Conservation (phyloP, 2,797 vertebrate species). For the Kryptopterus vitreolus region DNA sequence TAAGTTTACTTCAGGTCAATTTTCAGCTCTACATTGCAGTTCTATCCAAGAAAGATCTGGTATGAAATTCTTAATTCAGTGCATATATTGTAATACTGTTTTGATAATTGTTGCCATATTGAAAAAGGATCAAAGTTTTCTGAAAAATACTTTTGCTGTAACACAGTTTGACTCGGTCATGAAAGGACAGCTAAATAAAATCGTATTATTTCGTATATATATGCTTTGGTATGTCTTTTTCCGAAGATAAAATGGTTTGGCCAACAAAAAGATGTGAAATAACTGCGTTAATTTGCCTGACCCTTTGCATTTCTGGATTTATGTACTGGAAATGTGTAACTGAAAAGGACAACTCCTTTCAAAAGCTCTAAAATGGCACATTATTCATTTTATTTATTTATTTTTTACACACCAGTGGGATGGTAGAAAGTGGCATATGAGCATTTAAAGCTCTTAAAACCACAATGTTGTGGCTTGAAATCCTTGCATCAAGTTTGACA, state of each 20-base stretch:
- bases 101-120: constrained; percentile 30
- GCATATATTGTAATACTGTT: too few species aligned
- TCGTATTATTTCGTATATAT: constrained; percentile 8
- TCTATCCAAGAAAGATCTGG: constrained; percentile 22
- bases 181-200: constrained; percentile 45
- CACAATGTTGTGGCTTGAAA: background rate
- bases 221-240: constrained; percentile 7
- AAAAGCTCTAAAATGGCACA: background rate
- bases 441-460: background rate
- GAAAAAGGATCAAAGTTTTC: background rate
- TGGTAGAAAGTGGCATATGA: background rate
- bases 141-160: constrained; percentile 13
- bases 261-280: constrained; percentile 10
- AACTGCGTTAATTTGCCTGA: background rate
- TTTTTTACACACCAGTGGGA: background rate
- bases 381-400: background rate
- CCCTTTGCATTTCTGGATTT: background rate
- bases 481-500: background rate
- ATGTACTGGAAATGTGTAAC: background rate
- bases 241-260: background rate
- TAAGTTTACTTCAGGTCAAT: background rate
- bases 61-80: background rate
- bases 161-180: background rate
- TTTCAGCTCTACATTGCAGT: constrained; percentile 13
- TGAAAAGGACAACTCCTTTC: background rate